Conservation (phyloP, 2,888 invertebrate species). For the Cryptocheilus praepositus region DNA sequence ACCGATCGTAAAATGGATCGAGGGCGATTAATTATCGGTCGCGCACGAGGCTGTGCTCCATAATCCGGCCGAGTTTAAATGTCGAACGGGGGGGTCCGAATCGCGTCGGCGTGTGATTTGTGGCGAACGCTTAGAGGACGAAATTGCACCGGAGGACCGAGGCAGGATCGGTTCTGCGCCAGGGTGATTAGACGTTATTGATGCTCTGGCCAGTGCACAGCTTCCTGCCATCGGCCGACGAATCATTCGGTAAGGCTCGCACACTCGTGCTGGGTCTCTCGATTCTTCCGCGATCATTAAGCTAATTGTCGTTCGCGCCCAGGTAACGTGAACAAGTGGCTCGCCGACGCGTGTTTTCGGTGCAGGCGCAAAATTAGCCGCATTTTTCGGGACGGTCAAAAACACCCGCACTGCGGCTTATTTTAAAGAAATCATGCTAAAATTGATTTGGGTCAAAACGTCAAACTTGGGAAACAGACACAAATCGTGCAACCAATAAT, state of each 20-base stretch:
- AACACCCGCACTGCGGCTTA: too few species aligned
- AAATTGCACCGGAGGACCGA: constrained; percentile 65
- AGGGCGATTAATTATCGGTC: constrained; percentile 55
- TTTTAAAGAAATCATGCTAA: too few species aligned
- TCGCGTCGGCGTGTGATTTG: constrained; percentile 66
- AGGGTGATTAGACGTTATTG: constrained; percentile 69
- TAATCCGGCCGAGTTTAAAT: constrained; percentile 64
- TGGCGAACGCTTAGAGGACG: constrained; percentile 68
- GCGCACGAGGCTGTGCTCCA: constrained; percentile 46
- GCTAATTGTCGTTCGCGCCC: background rate
- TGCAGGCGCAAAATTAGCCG: background rate
- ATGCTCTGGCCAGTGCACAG: constrained; percentile 49
- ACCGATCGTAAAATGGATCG: constrained; percentile 47
- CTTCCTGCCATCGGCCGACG: constrained; percentile 45
- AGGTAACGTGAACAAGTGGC: too few species aligned
- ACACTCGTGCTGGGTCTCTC: constrained; percentile 11
- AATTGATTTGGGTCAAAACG: too few species aligned
- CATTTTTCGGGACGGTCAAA: background rate
- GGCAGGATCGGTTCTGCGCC: constrained; percentile 59
- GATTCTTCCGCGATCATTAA: background rate
- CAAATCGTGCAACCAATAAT: too few species aligned
- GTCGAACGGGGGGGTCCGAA: constrained; percentile 51
- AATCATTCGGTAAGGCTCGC: constrained; percentile 40
- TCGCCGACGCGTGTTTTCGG: too few species aligned
- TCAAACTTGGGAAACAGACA: too few species aligned